Evolutionary conservation across 2,888 invertebrate species (phyloP), one percentile per base, ranked within the genome.

Genomic region (Metacarcinus magister): DNA sequence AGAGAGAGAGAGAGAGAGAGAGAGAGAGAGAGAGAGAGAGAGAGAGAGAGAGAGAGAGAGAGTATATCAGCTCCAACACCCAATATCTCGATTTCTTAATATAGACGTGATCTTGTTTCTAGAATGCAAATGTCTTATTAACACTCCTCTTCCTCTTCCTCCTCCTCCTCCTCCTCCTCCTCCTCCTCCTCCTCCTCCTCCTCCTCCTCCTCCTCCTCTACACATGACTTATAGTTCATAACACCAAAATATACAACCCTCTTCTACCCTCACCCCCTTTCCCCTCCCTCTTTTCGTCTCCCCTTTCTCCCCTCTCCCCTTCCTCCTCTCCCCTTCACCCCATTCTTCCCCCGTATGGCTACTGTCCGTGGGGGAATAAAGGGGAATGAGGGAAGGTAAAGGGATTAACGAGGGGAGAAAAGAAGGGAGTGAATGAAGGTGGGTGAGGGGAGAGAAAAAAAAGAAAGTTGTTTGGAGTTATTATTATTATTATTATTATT

Each of bases 1-100:
- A 67, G 67, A 67, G 67, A 67, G 67, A 67, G 67, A 67, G 67
- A 67, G 67, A 67, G 67, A 54, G 54, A 54, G 54, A 54, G 54
- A 54, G 54, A 54, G 54, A 54, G 54, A 54, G 54, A 54, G 54
- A 54, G 54, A 67, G 67, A 67, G 67, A 67, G 67, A 67, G 67
- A 54, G 82, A 82, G 82, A 82, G 82, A 82, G 82, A 67, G 67
- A 67, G 67, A 82, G 82, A 82, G 82, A 82, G 32, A 28, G 32
- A 32, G 32, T 32, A 82, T 19, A 82, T 82, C 32, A 28, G 54
- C 82, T 2, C 32, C 32, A 8, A 28, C 28, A 32, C 67, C 67
- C 67, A 67, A 67, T 67, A 19, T n/a, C 67, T 82, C 32, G 82
- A 82, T 82, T 82, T 82, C 32, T 82, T 82, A 82, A 82, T 32